Evolutionary conservation across 2,888 invertebrate species (phyloP), one percentile per base, ranked within the genome.

Genomic region (Opisthograptis luteolata): DNA sequence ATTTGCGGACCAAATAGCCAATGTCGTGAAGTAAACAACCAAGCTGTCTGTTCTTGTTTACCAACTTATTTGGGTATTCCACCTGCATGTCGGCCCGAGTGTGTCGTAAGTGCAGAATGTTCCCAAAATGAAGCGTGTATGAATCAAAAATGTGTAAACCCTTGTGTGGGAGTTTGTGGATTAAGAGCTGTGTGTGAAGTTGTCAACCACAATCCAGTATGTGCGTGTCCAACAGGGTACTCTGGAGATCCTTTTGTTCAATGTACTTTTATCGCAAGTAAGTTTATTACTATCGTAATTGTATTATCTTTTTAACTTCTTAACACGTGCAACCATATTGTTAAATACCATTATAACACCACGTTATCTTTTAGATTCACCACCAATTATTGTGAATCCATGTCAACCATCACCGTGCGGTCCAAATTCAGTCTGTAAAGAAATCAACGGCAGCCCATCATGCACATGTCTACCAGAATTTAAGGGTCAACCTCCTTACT

Each of bases 341-440:
- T n/a, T n/a, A n/a, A n/a, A n/a, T n/a, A n/a, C n/a, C 25, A 25
- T 25, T 25, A 25, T 25, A n/a, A 9, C 25, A 22, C 24, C 27
- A n/a, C 31, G 25, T 19, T 39, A 28, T 40, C 30, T 82, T 80
- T 48, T 58, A 87, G 87, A 65, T 70, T 55, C 70, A 36, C 78
- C 79, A 6, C 70, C 77, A 9, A 45, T 72, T 19, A 59, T 60
- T 37, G 77, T 91, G 40, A 93, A 95, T 68, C 95, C 95, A 3
- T 96, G 96, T 70, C 91, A 92, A 61, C 95, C 96, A 32, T 94
- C 95, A 37, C 96, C 96, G 0, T 96, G 96, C 75, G 96, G 96
- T 9, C 94, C 95, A 0, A 95, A 95, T 71, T 92, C 96, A 1
- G 92, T 95, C 72, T 96, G 96, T 68, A 92, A 92, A 72, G 92